A percentile compares a stretch with the other conserved stretches of the same genome.
phyloP scores from a whole-genome alignment of 2,797 vertebrate genomes.

The Caiman crocodilus region DNA sequence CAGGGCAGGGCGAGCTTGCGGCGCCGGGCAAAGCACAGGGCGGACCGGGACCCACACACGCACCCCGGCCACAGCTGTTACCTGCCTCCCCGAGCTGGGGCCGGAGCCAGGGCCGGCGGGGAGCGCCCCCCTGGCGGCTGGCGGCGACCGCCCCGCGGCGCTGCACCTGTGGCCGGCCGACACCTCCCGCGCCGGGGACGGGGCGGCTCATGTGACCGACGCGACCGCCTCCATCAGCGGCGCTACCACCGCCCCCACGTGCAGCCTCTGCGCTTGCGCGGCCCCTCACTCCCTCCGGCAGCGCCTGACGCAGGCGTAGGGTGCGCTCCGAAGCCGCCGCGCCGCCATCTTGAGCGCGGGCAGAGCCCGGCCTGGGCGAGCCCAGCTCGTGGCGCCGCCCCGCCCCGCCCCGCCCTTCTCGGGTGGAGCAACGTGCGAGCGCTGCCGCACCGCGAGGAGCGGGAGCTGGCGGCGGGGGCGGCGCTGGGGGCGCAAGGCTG shows the following conservation, averaged over 20 bases:
- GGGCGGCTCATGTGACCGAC: background rate
- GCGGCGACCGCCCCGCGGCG: background rate
- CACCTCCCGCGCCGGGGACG: background rate
- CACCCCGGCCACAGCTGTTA: background rate
- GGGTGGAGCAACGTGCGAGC: no score
- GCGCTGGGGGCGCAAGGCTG: no score
- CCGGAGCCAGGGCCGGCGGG: background rate
- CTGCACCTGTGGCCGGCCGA: background rate
- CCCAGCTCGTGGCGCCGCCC: no score
- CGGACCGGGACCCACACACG: no score
- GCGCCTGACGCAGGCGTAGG: background rate
- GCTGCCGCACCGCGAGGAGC: no score
- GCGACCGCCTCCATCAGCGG: background rate
- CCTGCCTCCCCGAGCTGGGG: background rate
- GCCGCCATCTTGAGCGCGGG: background rate
- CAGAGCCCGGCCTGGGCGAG: no score
- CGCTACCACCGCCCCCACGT: background rate
- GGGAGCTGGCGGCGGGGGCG: no score
- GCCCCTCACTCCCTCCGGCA: fast-evolving
- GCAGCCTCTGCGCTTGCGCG: background rate
- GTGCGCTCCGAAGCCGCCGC: fast-evolving
- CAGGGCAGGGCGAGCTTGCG: background rate
- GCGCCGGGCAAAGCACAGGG: no score
- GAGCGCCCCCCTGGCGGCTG: background rate
- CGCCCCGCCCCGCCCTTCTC: no score